Conservation (phyloP, 2,113 vertebrate species). For the Bubo blakistoni region DNA sequence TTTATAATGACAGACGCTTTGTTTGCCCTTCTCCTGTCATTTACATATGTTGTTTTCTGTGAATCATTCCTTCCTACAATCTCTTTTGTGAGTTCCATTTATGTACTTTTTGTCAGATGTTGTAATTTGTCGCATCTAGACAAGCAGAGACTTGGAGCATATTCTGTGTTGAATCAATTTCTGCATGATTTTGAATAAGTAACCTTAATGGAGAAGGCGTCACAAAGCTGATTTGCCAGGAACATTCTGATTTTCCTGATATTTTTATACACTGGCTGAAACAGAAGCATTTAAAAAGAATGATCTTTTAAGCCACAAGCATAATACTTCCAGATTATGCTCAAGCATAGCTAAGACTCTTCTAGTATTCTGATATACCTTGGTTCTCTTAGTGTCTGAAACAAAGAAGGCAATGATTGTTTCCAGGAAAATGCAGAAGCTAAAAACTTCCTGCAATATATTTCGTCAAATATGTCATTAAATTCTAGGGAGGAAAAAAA, state of each 20-base stretch:
- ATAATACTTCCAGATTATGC: background rate
- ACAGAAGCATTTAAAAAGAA: background rate
- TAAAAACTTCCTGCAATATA: background rate
- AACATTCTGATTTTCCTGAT: background rate
- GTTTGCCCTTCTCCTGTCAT: background rate
- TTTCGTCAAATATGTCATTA: background rate
- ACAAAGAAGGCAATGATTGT: background rate
- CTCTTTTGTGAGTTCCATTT: background rate
- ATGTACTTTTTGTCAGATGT: background rate
- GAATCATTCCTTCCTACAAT: background rate
- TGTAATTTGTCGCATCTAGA: background rate
- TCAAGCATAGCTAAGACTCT: background rate
- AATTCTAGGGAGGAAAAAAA: background rate
- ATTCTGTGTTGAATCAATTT: background rate
- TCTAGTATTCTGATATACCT: background rate
- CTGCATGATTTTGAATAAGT: background rate
- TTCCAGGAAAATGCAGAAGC: background rate
- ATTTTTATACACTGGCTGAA: background rate
- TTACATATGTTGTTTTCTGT: background rate
- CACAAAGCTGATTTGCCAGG: slow-evolving; percentile 5
- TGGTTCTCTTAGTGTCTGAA: background rate
- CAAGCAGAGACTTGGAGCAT: background rate
- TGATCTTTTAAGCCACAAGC: background rate
- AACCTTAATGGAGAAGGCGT: background rate
- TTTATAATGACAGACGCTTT: background rate